A percentile compares a stretch with the other conserved stretches of the same genome.
Conservation (phyloP, 1,140 invertebrate species). For the Lanistes nyassanus region DNA sequence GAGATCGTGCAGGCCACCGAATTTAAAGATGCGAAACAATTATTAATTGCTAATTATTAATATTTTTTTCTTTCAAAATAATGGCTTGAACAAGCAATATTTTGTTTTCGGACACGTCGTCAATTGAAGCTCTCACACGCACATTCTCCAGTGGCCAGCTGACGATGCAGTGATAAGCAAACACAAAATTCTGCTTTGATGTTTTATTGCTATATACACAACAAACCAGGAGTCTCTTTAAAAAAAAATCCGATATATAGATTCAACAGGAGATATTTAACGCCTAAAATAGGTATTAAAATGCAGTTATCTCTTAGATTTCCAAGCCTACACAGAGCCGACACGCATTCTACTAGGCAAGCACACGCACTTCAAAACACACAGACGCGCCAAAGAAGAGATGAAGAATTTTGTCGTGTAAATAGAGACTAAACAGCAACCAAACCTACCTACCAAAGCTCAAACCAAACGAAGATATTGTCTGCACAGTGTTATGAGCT, state of each 20-base stretch:
- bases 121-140: too few species aligned
- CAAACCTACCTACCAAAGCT: too few species aligned
- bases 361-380: neutral
- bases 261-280: conserved; percentile 32
- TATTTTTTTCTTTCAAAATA: too few species aligned
- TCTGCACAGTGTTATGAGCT: too few species aligned
- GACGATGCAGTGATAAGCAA: neutral
- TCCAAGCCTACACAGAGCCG: neutral
- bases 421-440: neutral
- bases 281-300: conserved; percentile 31
- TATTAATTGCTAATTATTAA: too few species aligned
- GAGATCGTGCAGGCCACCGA: too few species aligned
- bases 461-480: too few species aligned
- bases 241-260: conserved; percentile 33
- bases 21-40: too few species aligned
- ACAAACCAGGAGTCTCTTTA: conserved; percentile 31
- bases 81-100: too few species aligned
- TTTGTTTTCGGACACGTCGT: too few species aligned
- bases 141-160: too few species aligned
- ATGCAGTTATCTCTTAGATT: conserved; percentile 17
- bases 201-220: conserved; percentile 37
- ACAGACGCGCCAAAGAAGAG: neutral
- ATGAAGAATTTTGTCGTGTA: neutral
- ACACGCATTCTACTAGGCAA: neutral
- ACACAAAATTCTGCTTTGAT: conserved; percentile 4